Conservation (phyloP, 2,113 vertebrate genomes). For the Octodon degus region DNA sequence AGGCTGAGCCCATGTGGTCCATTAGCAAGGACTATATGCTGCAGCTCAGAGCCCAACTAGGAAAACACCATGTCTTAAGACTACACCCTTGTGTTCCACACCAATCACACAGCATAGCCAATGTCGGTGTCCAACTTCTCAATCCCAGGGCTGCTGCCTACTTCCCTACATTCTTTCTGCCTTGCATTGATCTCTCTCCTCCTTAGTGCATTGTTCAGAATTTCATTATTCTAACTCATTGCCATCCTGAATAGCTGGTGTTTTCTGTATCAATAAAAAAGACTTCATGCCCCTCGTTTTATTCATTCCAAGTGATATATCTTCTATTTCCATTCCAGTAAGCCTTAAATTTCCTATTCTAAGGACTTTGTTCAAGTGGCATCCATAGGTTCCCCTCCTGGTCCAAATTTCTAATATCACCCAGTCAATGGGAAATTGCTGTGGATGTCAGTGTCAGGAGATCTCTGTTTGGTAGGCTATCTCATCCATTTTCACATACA, state of each 20-base stretch:
- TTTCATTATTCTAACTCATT: background rate
- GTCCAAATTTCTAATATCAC: background rate
- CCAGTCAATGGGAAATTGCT: background rate
- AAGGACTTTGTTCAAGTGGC: background rate
- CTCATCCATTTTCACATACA: slow-evolving; percentile 96
- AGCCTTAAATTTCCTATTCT: background rate
- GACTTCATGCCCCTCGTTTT: background rate
- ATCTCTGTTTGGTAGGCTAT: background rate
- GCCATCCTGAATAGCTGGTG: slow-evolving; percentile 84
- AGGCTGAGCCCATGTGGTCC: background rate
- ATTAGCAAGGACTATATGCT: slow-evolving; percentile 86
- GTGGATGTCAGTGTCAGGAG: background rate
- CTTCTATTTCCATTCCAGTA: background rate
- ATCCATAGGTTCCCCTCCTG: background rate
- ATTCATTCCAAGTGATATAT: background rate
- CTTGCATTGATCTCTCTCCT: background rate
- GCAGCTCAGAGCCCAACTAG: slow-evolving; percentile 89
- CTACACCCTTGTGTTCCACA: slow-evolving; percentile 85
- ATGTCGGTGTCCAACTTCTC: slow-evolving; percentile 89
- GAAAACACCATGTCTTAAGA: slow-evolving; percentile 92
- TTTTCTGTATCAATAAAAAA: background rate
- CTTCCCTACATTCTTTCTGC: slow-evolving; percentile 67
- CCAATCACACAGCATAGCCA: slow-evolving; percentile 89
- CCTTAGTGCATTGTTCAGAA: background rate
- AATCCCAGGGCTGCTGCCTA: slow-evolving; percentile 83